Percentiles rank a stretch among this genome's conserved stretches.
Evolutionary conservation across 2,113 vertebrate genomes (phyloP).

Genomic region (Phalacrocorax brasilianus): DNA sequence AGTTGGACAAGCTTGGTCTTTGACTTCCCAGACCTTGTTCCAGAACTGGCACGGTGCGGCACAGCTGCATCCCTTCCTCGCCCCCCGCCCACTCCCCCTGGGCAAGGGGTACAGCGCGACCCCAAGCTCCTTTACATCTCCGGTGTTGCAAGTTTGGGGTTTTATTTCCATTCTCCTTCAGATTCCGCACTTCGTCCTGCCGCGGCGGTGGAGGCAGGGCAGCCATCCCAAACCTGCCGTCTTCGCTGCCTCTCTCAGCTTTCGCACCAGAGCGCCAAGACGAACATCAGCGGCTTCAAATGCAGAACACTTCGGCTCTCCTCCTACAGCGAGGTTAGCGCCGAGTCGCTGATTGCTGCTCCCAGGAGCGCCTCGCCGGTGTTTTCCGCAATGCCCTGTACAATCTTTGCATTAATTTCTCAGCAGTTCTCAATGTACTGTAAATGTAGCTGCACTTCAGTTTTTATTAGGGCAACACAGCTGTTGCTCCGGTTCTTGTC

Average conservation of each 20-base stretch:
- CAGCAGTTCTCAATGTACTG: background rate
- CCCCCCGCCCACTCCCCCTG: background rate
- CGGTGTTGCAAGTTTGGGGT: no score
- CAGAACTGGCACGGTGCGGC: rapidly evolving
- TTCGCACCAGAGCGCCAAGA: rapidly evolving
- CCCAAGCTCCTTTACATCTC: background rate
- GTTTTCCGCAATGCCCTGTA: background rate
- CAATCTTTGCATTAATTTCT: background rate
- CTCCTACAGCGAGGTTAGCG: background rate
- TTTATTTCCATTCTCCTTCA: background rate
- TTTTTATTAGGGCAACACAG: background rate
- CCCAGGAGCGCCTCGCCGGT: background rate
- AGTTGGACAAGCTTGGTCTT: background rate
- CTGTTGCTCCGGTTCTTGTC: background rate
- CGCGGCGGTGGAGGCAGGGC: background rate
- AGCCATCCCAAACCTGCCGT: background rate
- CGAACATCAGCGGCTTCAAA: background rate
- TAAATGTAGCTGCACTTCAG: background rate
- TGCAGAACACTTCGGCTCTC: background rate
- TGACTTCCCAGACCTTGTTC: rapidly evolving
- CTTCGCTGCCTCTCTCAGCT: background rate
- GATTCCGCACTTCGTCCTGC: background rate
- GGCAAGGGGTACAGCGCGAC: background rate
- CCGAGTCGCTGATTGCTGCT: background rate
- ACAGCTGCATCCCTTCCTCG: background rate